Evolutionary conservation across 2,888 invertebrate genomes (phyloP), one percentile per base, ranked within the genome.

Genomic region (Megalurothrips usitatus): DNA sequence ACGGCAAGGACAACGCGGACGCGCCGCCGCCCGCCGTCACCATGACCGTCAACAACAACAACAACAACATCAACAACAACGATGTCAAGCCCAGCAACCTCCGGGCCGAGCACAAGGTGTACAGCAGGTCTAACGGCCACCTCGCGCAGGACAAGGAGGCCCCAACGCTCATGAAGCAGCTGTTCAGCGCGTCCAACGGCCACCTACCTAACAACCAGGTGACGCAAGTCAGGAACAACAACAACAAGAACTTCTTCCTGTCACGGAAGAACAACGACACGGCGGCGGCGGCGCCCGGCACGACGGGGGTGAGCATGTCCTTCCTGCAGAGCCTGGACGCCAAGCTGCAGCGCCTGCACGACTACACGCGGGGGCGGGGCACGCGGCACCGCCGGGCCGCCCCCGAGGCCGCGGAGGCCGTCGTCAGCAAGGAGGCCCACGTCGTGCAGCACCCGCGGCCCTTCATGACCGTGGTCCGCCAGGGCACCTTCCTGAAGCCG

Each of bases 391-490:
- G 83, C 80, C 82, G 83, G 82, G 82, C 83, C 78, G 82, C 58
- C 78, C 83, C 82, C 63, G 78, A 82, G 84, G 79, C 82, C 52
- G 81, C 47, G 81, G 79, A 81, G 23, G 81, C 81, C 49, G 80
- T 79, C 79, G 80, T 81, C 78, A 83, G 80, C 26, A 52, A 48
- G 10, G 82, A 82, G 48, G 79, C 68, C 23, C 68, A 75, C 68
- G 12, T 26, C 23, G 34, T 82, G 63, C 84, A 82, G 26, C 82
- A 84, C 79, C 84, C 85, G 81, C 85, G 86, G 0, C 85, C 94
- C 14, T 95, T 95, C 86, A 92, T 95, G 83, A 94, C 94, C 14
- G 94, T 94, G 0, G 95, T 95, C 78, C 93, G 92, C 84, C 91
- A 91, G 80, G 95, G 95, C 3, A 91, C 92, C 84, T 95, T 95